Base-by-base conservation (phyloP, 2,888 invertebrate genomes). In the Melieria crassipennis region DNA sequence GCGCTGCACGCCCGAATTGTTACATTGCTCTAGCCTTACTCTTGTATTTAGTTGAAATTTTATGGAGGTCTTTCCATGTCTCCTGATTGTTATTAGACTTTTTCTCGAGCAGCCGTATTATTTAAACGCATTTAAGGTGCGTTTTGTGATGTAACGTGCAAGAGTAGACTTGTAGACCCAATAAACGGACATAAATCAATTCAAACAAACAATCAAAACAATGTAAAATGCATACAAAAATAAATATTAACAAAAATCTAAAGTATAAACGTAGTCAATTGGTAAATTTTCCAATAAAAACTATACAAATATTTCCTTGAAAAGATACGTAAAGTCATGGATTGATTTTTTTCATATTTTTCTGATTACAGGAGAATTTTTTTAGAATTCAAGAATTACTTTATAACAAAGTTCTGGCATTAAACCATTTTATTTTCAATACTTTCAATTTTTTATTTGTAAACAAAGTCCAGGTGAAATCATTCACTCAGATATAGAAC, bases 21-120 rank as follows among this genome's bases (percentile, higher is more conserved):
- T 69, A 56, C 58, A 55, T 69, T 63, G 43, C 64, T 46, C 47
- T 50, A 50, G 50, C 64, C 46, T 63, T 57, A 50, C 4, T 50
- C 46, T 69, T 45, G 47, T 69, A 56, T 63, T 57, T 69, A 48
- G 57, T 4, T 16, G 56, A 43, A 64, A 57, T 48, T 56, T 47
- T 48, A 47, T 47, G 16, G 47, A n/a, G 69, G 43, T 10, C 57
- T 62, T 69, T 47, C 11, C 50, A 58, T 47, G 55, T 57, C 46
- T 47, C 46, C 10, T 42, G 58, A 66, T 30, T 11, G 47, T 48
- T n/a, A n/a, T 47, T 66, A 48, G 48, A 42, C 42, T 10, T 30
- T 64, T 56, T 30, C 13, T 9, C 5, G 30, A 11, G 10, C 42
- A 13, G 46, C 43, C 30, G 30, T 30, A 30, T 30, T 30, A 30